phyloP scores from a whole-genome alignment of 1,140 invertebrate genomes.

The Microplitis demolitor region DNA sequence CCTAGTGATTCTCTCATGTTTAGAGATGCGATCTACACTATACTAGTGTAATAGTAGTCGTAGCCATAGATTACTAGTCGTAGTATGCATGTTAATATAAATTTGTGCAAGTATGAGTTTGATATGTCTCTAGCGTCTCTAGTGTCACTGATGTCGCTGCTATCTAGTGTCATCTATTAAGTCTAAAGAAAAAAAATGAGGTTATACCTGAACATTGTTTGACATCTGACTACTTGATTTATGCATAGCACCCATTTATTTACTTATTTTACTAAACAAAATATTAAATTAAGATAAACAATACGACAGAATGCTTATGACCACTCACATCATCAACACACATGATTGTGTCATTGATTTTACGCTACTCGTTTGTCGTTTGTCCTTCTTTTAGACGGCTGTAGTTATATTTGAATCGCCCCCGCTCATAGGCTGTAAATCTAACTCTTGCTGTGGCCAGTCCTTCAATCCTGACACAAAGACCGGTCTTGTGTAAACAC shows the following conservation, averaged over 20 bases:
- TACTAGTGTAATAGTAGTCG: neutral
- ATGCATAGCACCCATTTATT: no score
- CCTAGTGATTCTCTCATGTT: neutral
- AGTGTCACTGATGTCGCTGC: no score
- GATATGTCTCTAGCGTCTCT: no score
- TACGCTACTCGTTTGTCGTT: neutral
- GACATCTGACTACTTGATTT: no score
- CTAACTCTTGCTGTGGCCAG: no score
- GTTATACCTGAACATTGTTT: no score
- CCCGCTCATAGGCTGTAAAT: neutral
- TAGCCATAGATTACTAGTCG: no score
- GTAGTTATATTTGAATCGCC: neutral
- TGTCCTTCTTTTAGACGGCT: neutral
- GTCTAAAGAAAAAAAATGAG: no score
- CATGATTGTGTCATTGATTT: neutral
- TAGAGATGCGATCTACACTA: neutral
- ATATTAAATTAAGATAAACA: neutral
- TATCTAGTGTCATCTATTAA: no score
- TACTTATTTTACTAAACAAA: no score
- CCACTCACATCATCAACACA: no score
- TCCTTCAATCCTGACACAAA: no score
- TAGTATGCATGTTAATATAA: neutral
- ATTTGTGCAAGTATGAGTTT: neutral
- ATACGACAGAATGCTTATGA: neutral
- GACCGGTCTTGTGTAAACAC: neutral